Base-by-base conservation (phyloP, 37 sponge, comb jelly and placozoan species). In the Mnemiopsis leidyi region DNA sequence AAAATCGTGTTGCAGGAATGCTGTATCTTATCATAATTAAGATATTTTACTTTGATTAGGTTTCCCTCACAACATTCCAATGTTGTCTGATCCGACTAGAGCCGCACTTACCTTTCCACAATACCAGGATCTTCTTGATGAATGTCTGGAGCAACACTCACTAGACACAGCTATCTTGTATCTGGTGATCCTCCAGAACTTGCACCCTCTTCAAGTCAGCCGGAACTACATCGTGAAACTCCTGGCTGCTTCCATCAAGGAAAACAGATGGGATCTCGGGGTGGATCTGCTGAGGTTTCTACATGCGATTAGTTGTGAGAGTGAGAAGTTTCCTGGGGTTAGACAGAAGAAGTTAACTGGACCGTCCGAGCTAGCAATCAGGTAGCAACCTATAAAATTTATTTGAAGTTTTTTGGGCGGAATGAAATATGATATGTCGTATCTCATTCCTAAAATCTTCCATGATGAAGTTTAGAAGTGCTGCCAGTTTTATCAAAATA, bases 91-190 rank as follows among this genome's bases (percentile, higher is more conserved):
- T n/a, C n/a, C n/a, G n/a, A n/a, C n/a, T n/a, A n/a, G n/a, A n/a
- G n/a, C n/a, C n/a, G n/a, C n/a, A n/a, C n/a, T n/a, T n/a, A n/a
- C n/a, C n/a, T n/a, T n/a, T n/a, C n/a, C n/a, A n/a, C n/a, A n/a
- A n/a, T n/a, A 13, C 90, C 90, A 85, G 90, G 90, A 85, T 28
- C 90, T 85, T 13, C 90, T 85, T 23, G 90, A 85, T 29, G 90
- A 85, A 37, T 85, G 90, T 85, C 90, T 85, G 0, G 32, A 23
- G n/a, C 61, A 13, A 16, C 61, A 40, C 40, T 39, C 90, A 13
- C 90, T 85, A 25, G 90, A 85, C 90, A 85, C 90, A 25, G 90
- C 90, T 26, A 85, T 85, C 61, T 61, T 85, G 29, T 85, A 85
- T 61, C 90, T 85, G 2, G 61, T 85, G 3, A 40, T 85, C 0